Conservation (phyloP, 2,113 vertebrate genomes). For the Phalacrocorax brasilianus region DNA sequence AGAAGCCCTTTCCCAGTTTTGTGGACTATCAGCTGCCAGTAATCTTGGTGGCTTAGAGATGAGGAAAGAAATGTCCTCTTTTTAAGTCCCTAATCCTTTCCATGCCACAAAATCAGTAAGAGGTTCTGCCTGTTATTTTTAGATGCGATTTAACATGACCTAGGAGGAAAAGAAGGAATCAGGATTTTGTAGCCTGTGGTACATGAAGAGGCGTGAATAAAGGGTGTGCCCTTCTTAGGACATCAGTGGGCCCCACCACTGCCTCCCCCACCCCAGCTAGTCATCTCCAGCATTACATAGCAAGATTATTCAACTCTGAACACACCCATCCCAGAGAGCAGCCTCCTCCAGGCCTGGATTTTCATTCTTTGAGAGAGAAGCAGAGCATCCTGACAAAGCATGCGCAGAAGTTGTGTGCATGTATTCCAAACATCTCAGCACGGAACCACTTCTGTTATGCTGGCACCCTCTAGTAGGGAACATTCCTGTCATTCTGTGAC, state of each 20-base stretch:
- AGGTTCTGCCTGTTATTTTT: conserved; percentile 50
- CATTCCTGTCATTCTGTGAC: conserved; percentile 49
- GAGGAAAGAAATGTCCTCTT: not conserved
- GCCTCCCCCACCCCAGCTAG: conserved; percentile 55
- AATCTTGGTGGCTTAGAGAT: not conserved
- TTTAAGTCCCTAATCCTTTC: not conserved
- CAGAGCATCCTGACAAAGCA: not conserved
- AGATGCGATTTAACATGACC: conserved; percentile 43
- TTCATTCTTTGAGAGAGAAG: conserved; percentile 39
- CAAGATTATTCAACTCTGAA: conserved; percentile 52
- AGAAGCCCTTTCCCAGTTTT: not conserved
- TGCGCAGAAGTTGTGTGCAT: not conserved
- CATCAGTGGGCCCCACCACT: conserved; percentile 35
- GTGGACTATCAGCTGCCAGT: not conserved
- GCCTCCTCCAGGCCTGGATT: conserved; percentile 57
- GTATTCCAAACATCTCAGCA: conserved; percentile 12
- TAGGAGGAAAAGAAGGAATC: conserved; percentile 46
- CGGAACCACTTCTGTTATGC: not conserved
- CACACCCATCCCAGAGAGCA: conserved; percentile 56
- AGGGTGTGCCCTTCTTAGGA: conserved; percentile 50
- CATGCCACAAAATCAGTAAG: not conserved
- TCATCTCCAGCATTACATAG: conserved; percentile 62
- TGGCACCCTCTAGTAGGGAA: conserved; percentile 17
- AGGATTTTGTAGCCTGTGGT: conserved; percentile 69
- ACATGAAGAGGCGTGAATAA: conserved; percentile 44